Evolutionary conservation across 2,113 vertebrate species (phyloP).

Genomic region (Corythornis cristatus): DNA sequence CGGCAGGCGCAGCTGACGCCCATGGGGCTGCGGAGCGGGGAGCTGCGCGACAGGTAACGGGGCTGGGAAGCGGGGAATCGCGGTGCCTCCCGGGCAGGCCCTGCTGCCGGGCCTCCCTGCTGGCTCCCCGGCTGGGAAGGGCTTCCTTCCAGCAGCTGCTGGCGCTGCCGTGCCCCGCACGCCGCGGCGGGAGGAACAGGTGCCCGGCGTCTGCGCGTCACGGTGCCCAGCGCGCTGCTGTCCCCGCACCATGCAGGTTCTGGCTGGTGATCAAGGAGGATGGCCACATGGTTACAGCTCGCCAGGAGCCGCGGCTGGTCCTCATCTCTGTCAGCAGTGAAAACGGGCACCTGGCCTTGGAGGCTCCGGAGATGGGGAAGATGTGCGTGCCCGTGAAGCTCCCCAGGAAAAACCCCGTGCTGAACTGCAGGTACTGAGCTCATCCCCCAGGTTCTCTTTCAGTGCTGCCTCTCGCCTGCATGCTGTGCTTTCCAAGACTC

Average conservation of each 20-base stretch:
- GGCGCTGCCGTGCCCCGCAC: not conserved
- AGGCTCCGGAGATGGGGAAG: conserved; percentile 80
- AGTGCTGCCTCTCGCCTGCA: rapidly evolving
- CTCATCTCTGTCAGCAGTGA: conserved; percentile 77
- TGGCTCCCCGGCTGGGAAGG: rapidly evolving
- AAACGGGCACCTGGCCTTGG: conserved; percentile 66
- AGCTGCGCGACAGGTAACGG: conserved; percentile 86
- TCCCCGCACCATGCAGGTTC: conserved; percentile 74
- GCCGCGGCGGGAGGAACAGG: too few species aligned
- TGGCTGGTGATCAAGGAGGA: conserved; percentile 89
- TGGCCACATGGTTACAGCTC: conserved; percentile 86
- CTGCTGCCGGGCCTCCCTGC: not conserved
- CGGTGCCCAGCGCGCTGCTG: not conserved
- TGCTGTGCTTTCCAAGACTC: not conserved
- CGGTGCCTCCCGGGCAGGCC: not conserved
- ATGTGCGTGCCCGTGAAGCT: conserved; percentile 77
- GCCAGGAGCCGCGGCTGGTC: conserved; percentile 89
- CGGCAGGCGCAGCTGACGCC: conserved; percentile 75
- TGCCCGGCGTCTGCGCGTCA: rapidly evolving
- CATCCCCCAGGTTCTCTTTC: not conserved
- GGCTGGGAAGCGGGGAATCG: not conserved
- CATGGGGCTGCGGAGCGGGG: conserved; percentile 81
- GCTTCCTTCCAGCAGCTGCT: rapidly evolving
- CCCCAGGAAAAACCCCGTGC: conserved; percentile 64
- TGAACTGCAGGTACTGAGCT: conserved; percentile 72